Conservation (phyloP, 2,888 invertebrate genomes). For the Serrognathus titanus region DNA sequence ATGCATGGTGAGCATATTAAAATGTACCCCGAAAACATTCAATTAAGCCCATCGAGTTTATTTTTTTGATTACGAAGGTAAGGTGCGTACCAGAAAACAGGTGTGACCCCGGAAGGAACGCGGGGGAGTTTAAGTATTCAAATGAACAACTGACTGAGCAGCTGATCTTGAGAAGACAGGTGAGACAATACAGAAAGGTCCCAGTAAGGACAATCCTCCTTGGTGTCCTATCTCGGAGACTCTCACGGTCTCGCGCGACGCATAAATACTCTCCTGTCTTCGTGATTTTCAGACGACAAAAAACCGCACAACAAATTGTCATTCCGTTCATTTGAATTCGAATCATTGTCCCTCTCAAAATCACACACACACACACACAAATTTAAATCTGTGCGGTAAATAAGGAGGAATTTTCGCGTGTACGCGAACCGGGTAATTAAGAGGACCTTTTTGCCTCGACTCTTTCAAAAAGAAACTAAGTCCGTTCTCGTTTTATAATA, state of each 20-base stretch:
- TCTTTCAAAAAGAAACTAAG: too few species aligned
- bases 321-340: neutral
- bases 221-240: neutral
- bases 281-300: conserved; percentile 1
- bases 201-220: conserved; percentile 1
- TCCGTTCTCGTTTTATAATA: neutral
- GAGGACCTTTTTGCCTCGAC: too few species aligned
- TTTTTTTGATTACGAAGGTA: conserved; percentile 5
- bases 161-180: conserved; percentile 33
- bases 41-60: conserved; percentile 12
- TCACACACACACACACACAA: too few species aligned
- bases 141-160: conserved; percentile 35
- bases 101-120: conserved; percentile 31
- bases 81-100: conserved; percentile 22
- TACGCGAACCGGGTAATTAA: too few species aligned
- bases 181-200: conserved; percentile 23
- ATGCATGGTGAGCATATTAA: neutral
- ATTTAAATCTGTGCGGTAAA: too few species aligned
- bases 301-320: neutral
- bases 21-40: conserved; percentile 8
- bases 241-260: conserved; percentile 3
- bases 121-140: conserved; percentile 34
- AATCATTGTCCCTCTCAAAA: too few species aligned
- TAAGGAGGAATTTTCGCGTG: too few species aligned
- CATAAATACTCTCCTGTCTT: neutral